phyloP scores from a whole-genome alignment of 2,113 vertebrate species.

The Ctenodactylus gundi region DNA sequence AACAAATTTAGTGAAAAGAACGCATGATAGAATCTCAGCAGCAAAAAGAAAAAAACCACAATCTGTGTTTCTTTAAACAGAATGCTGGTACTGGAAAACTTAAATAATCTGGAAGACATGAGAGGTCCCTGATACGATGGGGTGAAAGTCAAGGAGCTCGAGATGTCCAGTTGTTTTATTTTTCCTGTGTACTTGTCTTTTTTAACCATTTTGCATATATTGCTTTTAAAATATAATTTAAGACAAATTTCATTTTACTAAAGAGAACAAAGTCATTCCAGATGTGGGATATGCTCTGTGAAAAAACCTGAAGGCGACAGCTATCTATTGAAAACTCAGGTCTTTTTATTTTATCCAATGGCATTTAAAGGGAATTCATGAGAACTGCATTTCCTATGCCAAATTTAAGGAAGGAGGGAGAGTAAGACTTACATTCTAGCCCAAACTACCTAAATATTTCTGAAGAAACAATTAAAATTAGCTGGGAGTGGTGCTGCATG shows the following conservation, averaged over 20 bases:
- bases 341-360: constrained; percentile 20
- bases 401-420: not conserved
- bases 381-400: not conserved
- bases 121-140: not conserved
- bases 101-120: not conserved
- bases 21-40: not conserved
- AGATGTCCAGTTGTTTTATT: not conserved
- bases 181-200: not conserved
- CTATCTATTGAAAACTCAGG: too few relatives aligned
- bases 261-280: not conserved
- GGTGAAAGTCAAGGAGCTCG: not conserved
- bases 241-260: constrained; percentile 27
- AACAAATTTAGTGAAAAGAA: not conserved
- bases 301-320: not conserved
- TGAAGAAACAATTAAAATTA: not conserved
- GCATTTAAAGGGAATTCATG: constrained; percentile 9
- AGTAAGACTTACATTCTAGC: not conserved
- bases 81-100: not conserved
- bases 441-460: not conserved
- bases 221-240: constrained; percentile 24
- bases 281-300: not conserved
- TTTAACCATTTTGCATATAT: not conserved
- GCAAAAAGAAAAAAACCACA: not conserved
- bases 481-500: too few relatives aligned
- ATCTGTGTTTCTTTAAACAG: not conserved